These are phyloP conservation scores for Neoitamus cyanurus DNA, from an alignment of 2,888 invertebrate species.

Conservation along the genomic window DNA sequence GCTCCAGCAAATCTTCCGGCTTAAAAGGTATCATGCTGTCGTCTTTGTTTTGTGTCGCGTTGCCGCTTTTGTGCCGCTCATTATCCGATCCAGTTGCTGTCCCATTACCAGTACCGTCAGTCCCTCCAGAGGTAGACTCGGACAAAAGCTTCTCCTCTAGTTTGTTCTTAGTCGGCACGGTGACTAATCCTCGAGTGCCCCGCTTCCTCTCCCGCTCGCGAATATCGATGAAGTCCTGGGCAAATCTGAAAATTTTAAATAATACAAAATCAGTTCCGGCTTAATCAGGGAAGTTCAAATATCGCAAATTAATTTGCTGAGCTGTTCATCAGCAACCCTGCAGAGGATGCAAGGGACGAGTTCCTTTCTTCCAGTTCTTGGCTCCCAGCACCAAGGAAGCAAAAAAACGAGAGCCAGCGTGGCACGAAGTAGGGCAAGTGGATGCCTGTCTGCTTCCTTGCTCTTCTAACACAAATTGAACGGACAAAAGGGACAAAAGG, in stretches of 20 bases:
- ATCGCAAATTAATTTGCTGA: slow-evolving; percentile 4
- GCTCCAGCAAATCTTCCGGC: slow-evolving; percentile 64
- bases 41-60: slow-evolving; percentile 53
- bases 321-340: background rate
- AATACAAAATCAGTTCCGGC: background rate
- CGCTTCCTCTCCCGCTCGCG: slow-evolving; percentile 89
- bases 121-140: slow-evolving; percentile 31
- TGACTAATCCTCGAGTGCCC: slow-evolving; percentile 77
- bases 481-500: background rate
- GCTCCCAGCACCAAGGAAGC: slow-evolving; percentile 27
- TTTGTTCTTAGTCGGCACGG: slow-evolving; percentile 55
- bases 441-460: background rate
- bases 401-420: slow-evolving; percentile 33
- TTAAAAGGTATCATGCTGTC: slow-evolving; percentile 58
- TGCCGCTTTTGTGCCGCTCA: slow-evolving; percentile 12
- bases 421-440: background rate
- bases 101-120: slow-evolving; percentile 40
- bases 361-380: background rate
- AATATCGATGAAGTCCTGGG: slow-evolving; percentile 93
- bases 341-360: background rate
- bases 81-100: background rate
- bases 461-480: background rate
- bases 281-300: slow-evolving; percentile 15
- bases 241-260: slow-evolving; percentile 74
- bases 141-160: slow-evolving; percentile 53